Percentiles rank a stretch among this genome's conserved stretches.
phyloP scores from a whole-genome alignment of 2,797 vertebrate genomes.

The Potorous gilbertii region DNA sequence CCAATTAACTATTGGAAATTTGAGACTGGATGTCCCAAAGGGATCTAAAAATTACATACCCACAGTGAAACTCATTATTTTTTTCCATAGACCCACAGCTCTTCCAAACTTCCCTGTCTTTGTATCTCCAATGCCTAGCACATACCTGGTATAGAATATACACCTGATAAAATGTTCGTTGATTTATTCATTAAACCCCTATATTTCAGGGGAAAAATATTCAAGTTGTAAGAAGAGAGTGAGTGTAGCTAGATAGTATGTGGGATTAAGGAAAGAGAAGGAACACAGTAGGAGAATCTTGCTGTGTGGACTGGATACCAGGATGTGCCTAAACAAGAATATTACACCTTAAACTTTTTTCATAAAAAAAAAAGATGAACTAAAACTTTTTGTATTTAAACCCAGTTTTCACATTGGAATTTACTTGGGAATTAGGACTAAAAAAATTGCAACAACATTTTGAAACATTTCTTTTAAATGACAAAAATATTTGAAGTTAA shows the following conservation, averaged over 20 bases:
- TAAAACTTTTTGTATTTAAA: not conserved
- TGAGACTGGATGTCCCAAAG: not conserved
- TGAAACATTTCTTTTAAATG: not conserved
- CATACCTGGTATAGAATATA: not conserved
- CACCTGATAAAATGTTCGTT: not conserved
- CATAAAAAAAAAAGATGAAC: not conserved
- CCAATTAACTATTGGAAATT: not conserved
- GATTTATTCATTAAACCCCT: not conserved
- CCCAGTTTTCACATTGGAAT: not conserved
- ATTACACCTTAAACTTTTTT: not conserved
- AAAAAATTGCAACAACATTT: no score
- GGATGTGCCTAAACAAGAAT: slow-evolving; percentile 40
- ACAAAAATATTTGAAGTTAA: not conserved
- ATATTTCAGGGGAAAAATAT: not conserved
- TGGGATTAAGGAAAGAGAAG: no score
- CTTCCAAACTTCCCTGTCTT: not conserved
- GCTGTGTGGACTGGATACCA: not conserved
- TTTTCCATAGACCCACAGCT: not conserved
- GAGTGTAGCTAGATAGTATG: not conserved
- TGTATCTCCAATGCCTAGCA: not conserved
- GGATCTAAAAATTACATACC: not conserved
- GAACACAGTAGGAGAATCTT: no score
- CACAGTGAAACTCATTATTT: not conserved
- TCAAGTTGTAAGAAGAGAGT: not conserved
- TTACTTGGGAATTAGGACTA: not conserved